These are phyloP conservation scores for Vidua macroura DNA, from an alignment of 2,113 vertebrate species.

Conservation along the genomic window DNA sequence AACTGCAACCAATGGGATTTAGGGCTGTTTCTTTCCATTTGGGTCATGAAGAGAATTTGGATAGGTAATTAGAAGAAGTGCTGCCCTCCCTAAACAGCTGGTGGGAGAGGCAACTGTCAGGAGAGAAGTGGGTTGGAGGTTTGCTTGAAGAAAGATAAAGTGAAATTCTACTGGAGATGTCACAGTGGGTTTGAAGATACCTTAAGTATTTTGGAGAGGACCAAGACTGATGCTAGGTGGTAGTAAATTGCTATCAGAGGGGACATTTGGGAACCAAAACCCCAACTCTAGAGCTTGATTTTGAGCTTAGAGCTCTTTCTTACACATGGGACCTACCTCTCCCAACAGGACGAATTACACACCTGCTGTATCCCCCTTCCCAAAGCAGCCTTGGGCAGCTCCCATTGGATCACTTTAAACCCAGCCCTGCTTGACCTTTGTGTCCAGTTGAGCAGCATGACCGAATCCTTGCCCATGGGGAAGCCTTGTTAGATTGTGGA, in stretches of 20 bases:
- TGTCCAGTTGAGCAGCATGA: slow-evolving; percentile 17
- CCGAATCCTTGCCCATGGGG: neutral
- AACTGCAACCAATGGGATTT: rapidly evolving
- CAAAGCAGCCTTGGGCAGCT: neutral
- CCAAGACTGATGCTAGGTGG: neutral
- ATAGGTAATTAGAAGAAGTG: neutral
- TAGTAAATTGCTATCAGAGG: neutral
- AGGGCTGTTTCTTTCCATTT: neutral
- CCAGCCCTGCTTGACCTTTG: neutral
- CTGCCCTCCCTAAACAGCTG: neutral
- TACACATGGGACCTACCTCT: neutral
- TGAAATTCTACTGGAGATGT: neutral
- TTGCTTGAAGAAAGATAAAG: neutral
- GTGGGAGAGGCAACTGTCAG: neutral
- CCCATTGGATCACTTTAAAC: slow-evolving; percentile 12
- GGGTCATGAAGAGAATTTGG: neutral
- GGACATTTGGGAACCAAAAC: neutral
- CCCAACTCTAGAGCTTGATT: neutral
- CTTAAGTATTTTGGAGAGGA: neutral
- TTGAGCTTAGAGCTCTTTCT: neutral
- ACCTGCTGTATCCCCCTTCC: neutral
- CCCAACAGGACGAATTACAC: neutral
- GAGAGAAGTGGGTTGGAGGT: neutral
- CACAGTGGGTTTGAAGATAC: neutral
- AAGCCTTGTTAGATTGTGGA: slow-evolving; percentile 65